Conservation (phyloP, 2,888 invertebrate species). For the Onthophagus sagittarius region DNA sequence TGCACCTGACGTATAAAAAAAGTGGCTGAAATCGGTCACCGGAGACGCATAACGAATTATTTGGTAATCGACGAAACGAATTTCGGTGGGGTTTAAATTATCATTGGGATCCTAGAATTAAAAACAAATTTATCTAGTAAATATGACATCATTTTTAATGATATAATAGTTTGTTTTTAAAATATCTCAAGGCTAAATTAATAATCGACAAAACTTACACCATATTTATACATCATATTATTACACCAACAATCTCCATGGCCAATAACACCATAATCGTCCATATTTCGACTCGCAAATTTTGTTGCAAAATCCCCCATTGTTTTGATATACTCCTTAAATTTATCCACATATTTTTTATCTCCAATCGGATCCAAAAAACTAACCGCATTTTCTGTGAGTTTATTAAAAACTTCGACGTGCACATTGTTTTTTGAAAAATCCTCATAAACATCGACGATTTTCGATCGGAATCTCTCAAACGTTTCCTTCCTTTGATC, state of each 20-base stretch:
- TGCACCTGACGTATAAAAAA: slow-evolving; percentile 37
- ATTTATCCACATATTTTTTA: neutral
- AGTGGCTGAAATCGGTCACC: slow-evolving; percentile 37
- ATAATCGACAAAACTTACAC: slow-evolving; percentile 13
- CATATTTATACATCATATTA: slow-evolving; percentile 27
- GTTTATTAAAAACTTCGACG: neutral
- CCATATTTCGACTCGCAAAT: neutral
- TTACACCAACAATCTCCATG: slow-evolving; percentile 29
- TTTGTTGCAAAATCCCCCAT: neutral
- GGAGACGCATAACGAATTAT: slow-evolving; percentile 31
- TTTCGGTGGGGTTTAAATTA: slow-evolving; percentile 26
- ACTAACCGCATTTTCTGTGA: slow-evolving; percentile 2
- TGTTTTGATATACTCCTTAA: neutral
- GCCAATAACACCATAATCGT: slow-evolving; percentile 13
- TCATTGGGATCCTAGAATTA: slow-evolving; percentile 11
- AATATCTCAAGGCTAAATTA: neutral
- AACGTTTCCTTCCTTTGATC: slow-evolving; percentile 20
- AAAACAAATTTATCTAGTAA: neutral
- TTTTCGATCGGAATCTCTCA: slow-evolving; percentile 1
- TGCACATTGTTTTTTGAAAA: slow-evolving; percentile 3
- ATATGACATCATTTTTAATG: too few relatives aligned
- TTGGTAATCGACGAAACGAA: slow-evolving; percentile 37
- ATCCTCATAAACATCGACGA: slow-evolving; percentile 9
- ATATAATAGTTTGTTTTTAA: too few relatives aligned
- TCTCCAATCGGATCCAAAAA: slow-evolving; percentile 12